phyloP scores from a whole-genome alignment of 2,797 vertebrate genomes.

The Siniperca scherzeri region DNA sequence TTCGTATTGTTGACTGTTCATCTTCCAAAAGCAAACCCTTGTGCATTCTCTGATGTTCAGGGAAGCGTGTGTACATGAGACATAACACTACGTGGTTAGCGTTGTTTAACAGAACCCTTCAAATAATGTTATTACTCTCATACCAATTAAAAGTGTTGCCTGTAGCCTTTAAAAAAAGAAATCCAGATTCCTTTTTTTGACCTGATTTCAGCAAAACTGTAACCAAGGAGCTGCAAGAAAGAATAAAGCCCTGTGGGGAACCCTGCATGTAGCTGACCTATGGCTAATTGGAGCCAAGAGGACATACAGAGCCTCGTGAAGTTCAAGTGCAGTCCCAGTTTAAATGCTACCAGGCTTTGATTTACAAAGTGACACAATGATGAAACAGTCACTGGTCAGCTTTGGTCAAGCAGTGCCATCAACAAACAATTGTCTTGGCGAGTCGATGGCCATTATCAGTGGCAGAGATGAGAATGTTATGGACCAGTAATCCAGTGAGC shows the following conservation, averaged over 20 bases:
- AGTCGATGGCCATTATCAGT: not conserved
- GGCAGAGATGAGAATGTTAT: not conserved
- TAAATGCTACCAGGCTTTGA: conserved; percentile 3
- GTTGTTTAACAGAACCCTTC: not conserved
- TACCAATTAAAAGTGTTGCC: not conserved
- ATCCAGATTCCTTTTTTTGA: conserved; percentile 4
- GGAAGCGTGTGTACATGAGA: not conserved
- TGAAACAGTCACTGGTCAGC: not conserved
- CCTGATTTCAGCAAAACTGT: conserved; percentile 18
- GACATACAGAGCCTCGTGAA: not conserved
- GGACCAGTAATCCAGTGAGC: not conserved
- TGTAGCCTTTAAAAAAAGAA: too few species aligned
- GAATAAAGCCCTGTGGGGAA: not conserved
- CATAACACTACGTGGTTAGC: not conserved
- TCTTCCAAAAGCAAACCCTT: too few species aligned
- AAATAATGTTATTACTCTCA: not conserved
- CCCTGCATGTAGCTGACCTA: conserved; percentile 25
- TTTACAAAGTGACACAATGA: conserved; percentile 6
- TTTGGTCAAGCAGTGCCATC: not conserved
- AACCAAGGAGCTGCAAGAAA: not conserved
- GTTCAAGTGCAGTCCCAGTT: conserved; percentile 23
- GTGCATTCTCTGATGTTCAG: not conserved
- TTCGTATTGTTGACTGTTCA: too few species aligned
- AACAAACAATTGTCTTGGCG: not conserved
- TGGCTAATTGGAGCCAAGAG: conserved; percentile 40